Base-by-base conservation (phyloP, 2,888 invertebrate genomes). In the Celastrina argiolus region DNA sequence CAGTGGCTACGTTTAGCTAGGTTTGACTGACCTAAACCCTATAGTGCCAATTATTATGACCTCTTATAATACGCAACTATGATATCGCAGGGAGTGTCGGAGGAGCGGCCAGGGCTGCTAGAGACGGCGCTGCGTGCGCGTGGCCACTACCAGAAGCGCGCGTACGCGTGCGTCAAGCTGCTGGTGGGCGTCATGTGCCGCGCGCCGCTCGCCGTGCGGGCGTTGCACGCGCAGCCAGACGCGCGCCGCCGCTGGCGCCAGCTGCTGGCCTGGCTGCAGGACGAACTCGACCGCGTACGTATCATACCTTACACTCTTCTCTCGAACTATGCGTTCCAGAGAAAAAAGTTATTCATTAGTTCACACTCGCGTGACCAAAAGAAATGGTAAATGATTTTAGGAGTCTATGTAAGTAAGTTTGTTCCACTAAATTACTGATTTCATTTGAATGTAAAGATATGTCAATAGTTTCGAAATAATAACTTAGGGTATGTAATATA, bases 101-200 rank as follows among this genome's bases (percentile, higher is more conserved):
- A 89, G 69, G 91, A 98, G 80, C 93, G 97, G 56, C 98, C 98
- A 77, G 98, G 98, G 0, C 92, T 99, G 66, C 93, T 99, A 75
- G 98, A 99, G 81, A 98, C 97, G 67, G 97, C 98, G 79, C 94
- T 96, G 75, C 94, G 97, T 70, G 96, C 97, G 68, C 98, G 98
- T 87, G 96, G 95, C 72, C 97, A 98, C 88, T 98, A 98, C 88
- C 98, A 98, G 87, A 98, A 98, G 89, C 93, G 98, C 72, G 97
- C 98, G 71, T 99, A 99, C 92, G 97, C 98, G 86, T 98, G 98
- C 89, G 97, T 99, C 71, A 99, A 99, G 91, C 96, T 97, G 82
- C 93, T 99, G 92, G 98, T 98, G 71, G 94, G 95, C 74, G 92
- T 98, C 72, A 97, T 98, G 92, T 94, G 95, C 76, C 95, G 96